Conservation (phyloP, 2,888 invertebrate genomes). For the Lumbricus terrestris region DNA sequence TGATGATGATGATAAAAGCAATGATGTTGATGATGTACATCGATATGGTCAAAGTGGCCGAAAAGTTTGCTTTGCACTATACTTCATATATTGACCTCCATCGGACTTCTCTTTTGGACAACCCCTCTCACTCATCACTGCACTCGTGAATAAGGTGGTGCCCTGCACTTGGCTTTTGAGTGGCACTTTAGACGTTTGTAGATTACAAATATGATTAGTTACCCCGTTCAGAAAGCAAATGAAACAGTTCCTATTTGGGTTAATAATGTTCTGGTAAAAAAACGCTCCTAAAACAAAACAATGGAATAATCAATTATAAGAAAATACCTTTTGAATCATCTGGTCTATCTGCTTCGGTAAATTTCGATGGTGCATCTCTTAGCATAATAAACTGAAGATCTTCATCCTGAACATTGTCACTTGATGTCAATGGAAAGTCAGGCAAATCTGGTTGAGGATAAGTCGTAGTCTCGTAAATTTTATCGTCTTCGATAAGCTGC, state of each 20-base stretch:
- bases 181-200: no score
- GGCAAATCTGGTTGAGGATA: not conserved
- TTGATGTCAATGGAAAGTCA: not conserved
- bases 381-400: not conserved
- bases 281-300: not conserved
- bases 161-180: no score
- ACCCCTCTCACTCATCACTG: no score
- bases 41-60: not conserved
- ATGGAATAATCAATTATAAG: not conserved
- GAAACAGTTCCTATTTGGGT: not conserved
- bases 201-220: no score
- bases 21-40: no score
- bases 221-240: not conserved
- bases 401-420: not conserved
- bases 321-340: not conserved
- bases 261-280: not conserved
- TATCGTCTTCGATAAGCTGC: not conserved
- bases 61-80: not conserved
- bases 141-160: no score
- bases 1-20: no score
- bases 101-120: no score
- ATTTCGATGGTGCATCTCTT: not conserved
- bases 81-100: no score
- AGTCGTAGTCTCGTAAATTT: not conserved
- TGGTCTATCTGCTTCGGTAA: not conserved